These are phyloP conservation scores for Coelogynopora nodosa DNA, from an alignment of 2,888 invertebrate species.

Conservation along the genomic window DNA sequence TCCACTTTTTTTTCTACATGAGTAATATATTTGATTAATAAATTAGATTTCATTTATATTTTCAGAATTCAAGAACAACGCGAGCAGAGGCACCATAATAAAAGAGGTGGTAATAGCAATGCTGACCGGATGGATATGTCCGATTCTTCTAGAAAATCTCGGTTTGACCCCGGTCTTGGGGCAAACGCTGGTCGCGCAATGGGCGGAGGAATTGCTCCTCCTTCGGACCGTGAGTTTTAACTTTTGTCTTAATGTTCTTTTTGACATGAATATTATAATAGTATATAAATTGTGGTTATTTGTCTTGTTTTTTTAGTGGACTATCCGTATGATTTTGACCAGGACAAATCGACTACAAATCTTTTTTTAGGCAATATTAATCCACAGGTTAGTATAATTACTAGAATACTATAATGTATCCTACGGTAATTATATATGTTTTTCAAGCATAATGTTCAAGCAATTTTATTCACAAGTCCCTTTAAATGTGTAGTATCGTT, in stretches of 20 bases:
- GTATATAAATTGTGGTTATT: too few relatives aligned
- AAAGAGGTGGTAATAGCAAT: neutral
- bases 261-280: too few relatives aligned
- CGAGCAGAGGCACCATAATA: conserved; percentile 34
- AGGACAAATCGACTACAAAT: conserved; percentile 95
- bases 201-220: neutral
- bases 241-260: too few relatives aligned
- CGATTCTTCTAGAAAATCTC: conserved; percentile 31
- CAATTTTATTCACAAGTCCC: too few relatives aligned
- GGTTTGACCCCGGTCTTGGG: conserved; percentile 32
- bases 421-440: neutral
- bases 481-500: too few relatives aligned
- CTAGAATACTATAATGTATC: neutral
- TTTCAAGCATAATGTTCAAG: neutral
- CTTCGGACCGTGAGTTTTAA: conserved; percentile 35
- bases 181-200: neutral
- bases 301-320: conserved; percentile 24
- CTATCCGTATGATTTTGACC: conserved; percentile 41
- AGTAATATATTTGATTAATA: too few relatives aligned
- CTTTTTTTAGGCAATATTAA: conserved; percentile 93
- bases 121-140: neutral
- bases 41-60: too few relatives aligned
- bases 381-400: conserved; percentile 73
- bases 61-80: conserved; percentile 44
- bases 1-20: too few relatives aligned